Conservation (phyloP, 53 echinoderm and acorn worm species). For the Zoroaster sp. region DNA sequence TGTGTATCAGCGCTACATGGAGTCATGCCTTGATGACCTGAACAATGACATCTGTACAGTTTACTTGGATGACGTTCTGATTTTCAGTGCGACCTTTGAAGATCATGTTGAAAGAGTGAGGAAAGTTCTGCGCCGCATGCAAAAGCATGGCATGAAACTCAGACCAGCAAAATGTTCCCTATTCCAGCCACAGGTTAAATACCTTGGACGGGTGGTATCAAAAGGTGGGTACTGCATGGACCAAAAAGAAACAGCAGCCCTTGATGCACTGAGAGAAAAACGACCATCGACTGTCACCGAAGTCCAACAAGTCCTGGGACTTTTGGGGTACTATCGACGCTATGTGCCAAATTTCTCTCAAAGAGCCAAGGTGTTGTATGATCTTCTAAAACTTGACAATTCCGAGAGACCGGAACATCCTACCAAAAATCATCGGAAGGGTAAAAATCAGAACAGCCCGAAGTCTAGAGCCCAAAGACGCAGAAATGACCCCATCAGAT, state of each 20-base stretch:
- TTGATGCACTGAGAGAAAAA: slow-evolving; percentile 48
- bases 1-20: slow-evolving; percentile 18
- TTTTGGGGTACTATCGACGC: slow-evolving; percentile 53
- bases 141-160: slow-evolving; percentile 40
- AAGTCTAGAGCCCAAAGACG: background rate
- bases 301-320: slow-evolving; percentile 35
- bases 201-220: slow-evolving; percentile 27
- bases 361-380: slow-evolving; percentile 42
- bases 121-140: slow-evolving; percentile 28
- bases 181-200: slow-evolving; percentile 20
- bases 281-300: slow-evolving; percentile 39
- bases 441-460: background rate
- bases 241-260: slow-evolving; percentile 60
- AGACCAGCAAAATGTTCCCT: slow-evolving; percentile 8
- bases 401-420: background rate
- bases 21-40: slow-evolving; percentile 19
- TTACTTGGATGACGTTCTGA: slow-evolving; percentile 49
- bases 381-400: slow-evolving; percentile 16
- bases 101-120: slow-evolving; percentile 35
- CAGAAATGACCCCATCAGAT: slow-evolving; percentile 8
- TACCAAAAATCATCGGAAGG: background rate
- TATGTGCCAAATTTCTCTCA: slow-evolving; percentile 49
- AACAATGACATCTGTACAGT: slow-evolving; percentile 25
- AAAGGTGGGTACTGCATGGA: slow-evolving; percentile 52
- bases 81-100: slow-evolving; percentile 34